Base-by-base conservation (phyloP, 1,140 invertebrate genomes). In the Drosophila malerkotliana region DNA sequence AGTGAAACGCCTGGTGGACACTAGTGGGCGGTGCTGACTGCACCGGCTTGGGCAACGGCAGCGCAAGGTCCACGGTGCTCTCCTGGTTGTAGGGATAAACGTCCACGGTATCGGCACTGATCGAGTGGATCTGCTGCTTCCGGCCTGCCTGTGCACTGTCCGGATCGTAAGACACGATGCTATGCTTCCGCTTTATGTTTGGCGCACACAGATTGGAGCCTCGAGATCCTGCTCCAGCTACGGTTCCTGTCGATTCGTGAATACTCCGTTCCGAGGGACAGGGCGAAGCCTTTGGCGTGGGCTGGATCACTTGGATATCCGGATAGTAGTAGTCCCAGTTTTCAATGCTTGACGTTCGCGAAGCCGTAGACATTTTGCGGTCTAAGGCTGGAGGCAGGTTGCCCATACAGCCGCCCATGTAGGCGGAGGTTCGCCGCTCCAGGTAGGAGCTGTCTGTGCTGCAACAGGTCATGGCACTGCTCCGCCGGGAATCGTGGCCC, bases 361-460 rank as follows among this genome's bases (percentile, higher is more conserved):
- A 85, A 12, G 91, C 77, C 32, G 89, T 90, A 24, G 90, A 91
- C 21, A 90, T 60, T 44, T 91, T 91, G 5, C 87, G 78, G 48
- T 90, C 90, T 58, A 91, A 51, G 90, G 92, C 92, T 28, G 93
- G 92, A 32, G 93, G 93, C 67, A 93, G 92, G 56, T 91, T 91
- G 74, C 94, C 94, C 92, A 96, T 88, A 78, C 63, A 67, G 10
- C 95, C 94, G 77, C 96, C 93, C 52, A 95, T 95, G 59, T 96
- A 94, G 12, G 96, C 95, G 4, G 96, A 96, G 60, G 95, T 95
- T 62, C 96, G 94, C 48, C 95, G 93, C 83, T 97, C 96, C 74
- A 96, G 92, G 82, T 96, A 97, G 44, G 95, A 96, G 90, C 95
- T 96, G 52, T 95, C 96, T 12, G 95, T 96, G 82, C 95, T 96